Percentiles rank a stretch among this genome's conserved stretches.
These are phyloP conservation scores for Cheilosia vulpina DNA, from an alignment of 2,888 invertebrate species.

Conservation along the genomic window DNA sequence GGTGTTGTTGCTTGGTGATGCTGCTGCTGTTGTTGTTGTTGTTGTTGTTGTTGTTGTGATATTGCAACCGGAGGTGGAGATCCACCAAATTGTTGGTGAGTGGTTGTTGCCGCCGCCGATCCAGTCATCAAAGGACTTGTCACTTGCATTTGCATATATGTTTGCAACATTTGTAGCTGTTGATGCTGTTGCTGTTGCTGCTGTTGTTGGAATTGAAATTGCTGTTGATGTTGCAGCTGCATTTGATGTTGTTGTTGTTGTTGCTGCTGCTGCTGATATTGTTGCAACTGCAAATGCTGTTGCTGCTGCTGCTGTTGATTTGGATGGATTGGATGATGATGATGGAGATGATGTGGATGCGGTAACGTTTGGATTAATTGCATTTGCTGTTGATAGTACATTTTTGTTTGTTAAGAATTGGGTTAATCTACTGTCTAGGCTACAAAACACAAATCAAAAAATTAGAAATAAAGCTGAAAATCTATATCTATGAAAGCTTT, in stretches of 20 bases:
- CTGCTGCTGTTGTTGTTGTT: conserved; percentile 75
- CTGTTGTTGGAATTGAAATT: conserved; percentile 78
- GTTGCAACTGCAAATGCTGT: conserved; percentile 80
- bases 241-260: conserved; percentile 77
- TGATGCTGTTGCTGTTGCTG: conserved; percentile 80
- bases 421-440: conserved; percentile 43
- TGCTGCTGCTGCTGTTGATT: conserved; percentile 77
- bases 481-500: conserved; percentile 35
- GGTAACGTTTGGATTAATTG: conserved; percentile 83
- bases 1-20: conserved; percentile 59
- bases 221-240: conserved; percentile 77
- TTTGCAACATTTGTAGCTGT: conserved; percentile 81
- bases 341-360: conserved; percentile 77
- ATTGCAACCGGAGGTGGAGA: conserved; percentile 70
- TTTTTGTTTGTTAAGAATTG: conserved; percentile 56
- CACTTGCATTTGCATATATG: conserved; percentile 82
- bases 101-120: conserved; percentile 76
- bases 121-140: conserved; percentile 78
- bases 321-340: conserved; percentile 72
- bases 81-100: conserved; percentile 78
- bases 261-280: conserved; percentile 74
- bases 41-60: conserved; percentile 70
- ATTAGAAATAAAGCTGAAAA: conserved; percentile 15
- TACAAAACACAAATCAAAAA: conserved; percentile 34
- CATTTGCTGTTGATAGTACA: conserved; percentile 82